Evolutionary conservation across 2,797 vertebrate species (phyloP).

Genomic region (Epinephelus coioides): DNA sequence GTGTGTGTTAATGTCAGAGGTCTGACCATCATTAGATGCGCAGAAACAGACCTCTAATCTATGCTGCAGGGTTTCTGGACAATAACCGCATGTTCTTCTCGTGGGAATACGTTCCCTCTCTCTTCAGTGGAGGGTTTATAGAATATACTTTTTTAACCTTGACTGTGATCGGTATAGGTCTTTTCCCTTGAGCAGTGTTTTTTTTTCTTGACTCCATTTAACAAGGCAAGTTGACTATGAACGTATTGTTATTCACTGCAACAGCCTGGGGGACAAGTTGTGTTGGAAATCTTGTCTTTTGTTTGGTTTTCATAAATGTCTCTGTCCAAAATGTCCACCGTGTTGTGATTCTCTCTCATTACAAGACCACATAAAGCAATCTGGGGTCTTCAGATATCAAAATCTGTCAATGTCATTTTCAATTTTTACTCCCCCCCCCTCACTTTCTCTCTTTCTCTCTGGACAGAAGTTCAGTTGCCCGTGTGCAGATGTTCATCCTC

Average conservation of each 20-base stretch:
- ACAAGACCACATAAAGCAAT: slow-evolving; percentile 21
- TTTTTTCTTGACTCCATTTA: slow-evolving; percentile 54
- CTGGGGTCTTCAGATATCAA: slow-evolving; percentile 3
- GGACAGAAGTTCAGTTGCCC: slow-evolving; percentile 61
- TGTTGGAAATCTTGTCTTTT: slow-evolving; percentile 35
- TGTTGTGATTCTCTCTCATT: slow-evolving; percentile 23
- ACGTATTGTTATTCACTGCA: slow-evolving; percentile 51
- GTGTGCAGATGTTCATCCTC: slow-evolving; percentile 65
- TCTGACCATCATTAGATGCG: slow-evolving; percentile 36
- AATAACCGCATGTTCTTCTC: slow-evolving; percentile 12
- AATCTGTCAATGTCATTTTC: slow-evolving; percentile 33
- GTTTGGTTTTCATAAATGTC: slow-evolving; percentile 12
- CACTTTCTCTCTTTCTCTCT: slow-evolving; percentile 9
- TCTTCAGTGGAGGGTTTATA: slow-evolving; percentile 18
- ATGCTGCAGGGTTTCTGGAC: slow-evolving; percentile 36
- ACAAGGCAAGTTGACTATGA: slow-evolving; percentile 51
- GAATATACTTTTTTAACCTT: slow-evolving; percentile 61
- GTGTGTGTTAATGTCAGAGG: slow-evolving; percentile 28
- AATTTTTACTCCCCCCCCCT: not conserved
- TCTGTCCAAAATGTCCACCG: not conserved
- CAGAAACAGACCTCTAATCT: slow-evolving; percentile 31
- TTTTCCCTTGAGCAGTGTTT: slow-evolving; percentile 60
- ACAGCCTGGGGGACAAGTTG: slow-evolving; percentile 29
- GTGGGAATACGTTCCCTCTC: slow-evolving; percentile 40
- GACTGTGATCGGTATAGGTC: slow-evolving; percentile 58